Conservation (phyloP, 2,888 invertebrate genomes). For the Lasioglossum marginatum region DNA sequence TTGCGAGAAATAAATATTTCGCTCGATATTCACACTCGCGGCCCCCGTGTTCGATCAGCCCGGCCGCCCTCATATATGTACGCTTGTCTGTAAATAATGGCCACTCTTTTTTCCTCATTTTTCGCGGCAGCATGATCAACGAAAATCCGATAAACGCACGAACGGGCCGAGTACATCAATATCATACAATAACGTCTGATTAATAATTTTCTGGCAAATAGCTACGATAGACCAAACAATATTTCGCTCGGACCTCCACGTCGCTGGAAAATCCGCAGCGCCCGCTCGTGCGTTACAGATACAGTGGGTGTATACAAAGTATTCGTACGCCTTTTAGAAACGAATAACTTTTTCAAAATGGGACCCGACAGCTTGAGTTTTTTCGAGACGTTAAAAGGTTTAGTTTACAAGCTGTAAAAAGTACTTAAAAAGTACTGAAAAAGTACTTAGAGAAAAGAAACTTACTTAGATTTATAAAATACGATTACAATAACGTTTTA, state of each 20-base stretch:
- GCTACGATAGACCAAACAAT: not conserved
- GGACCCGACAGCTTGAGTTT: no score
- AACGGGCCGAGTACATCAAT: slow-evolving; percentile 8
- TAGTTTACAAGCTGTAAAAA: no score
- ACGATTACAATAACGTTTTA: no score
- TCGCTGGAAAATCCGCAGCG: not conserved
- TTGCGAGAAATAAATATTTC: slow-evolving; percentile 5
- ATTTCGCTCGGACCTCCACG: not conserved
- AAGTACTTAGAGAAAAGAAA: no score
- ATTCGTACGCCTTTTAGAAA: no score
- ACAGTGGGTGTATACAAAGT: no score
- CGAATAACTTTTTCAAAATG: no score
- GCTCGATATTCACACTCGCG: slow-evolving; percentile 4
- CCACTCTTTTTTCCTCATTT: not conserved
- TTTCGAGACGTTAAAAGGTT: no score
- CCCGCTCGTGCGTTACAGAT: not conserved
- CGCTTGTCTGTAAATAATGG: slow-evolving; percentile 12
- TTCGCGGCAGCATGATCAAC: slow-evolving; percentile 11
- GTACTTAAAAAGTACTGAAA: no score
- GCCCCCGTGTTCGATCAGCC: not conserved
- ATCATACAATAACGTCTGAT: slow-evolving; percentile 3
- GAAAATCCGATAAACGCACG: not conserved
- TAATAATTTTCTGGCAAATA: slow-evolving; percentile 26
- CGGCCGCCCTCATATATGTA: not conserved
- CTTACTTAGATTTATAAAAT: no score